phyloP scores from a whole-genome alignment of 2,797 vertebrate genomes.

The Ctenochaetus hawaiiensis region DNA sequence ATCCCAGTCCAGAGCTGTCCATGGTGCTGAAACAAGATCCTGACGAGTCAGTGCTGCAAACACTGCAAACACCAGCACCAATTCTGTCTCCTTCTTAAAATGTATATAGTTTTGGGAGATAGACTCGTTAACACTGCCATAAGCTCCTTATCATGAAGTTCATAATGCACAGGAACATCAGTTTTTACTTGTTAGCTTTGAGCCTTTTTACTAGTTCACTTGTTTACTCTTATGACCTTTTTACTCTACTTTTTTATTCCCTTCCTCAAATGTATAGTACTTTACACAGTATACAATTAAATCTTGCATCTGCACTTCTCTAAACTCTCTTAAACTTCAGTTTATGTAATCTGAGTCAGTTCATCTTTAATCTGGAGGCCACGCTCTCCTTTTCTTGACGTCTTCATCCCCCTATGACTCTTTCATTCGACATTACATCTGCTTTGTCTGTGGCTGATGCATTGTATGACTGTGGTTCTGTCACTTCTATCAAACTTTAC shows the following conservation, averaged over 20 bases:
- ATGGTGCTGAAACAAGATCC: slow-evolving; percentile 35
- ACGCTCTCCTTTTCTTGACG: not conserved
- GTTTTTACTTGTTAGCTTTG: not conserved
- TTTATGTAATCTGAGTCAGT: not conserved
- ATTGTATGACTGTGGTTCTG: slow-evolving; percentile 9
- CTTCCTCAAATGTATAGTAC: not conserved
- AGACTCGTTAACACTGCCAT: not conserved
- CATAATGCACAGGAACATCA: not conserved
- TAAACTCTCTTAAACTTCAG: not conserved
- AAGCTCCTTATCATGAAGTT: not conserved
- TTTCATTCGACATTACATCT: slow-evolving; percentile 9
- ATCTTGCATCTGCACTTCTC: not conserved
- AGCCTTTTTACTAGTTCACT: not conserved
- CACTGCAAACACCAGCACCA: not conserved
- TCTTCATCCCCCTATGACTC: not conserved
- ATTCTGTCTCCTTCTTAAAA: not conserved
- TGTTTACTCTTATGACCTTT: not conserved
- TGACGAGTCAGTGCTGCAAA: not conserved
- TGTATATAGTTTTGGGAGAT: not conserved
- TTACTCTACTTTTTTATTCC: not conserved
- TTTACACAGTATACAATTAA: not conserved
- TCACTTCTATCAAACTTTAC: slow-evolving; percentile 25
- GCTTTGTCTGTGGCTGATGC: not conserved
- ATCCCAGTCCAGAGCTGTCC: slow-evolving; percentile 15
- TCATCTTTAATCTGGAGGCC: not conserved